These are phyloP conservation scores for Oligia latruncula DNA, from an alignment of 2,888 invertebrate species.

Conservation along the genomic window DNA sequence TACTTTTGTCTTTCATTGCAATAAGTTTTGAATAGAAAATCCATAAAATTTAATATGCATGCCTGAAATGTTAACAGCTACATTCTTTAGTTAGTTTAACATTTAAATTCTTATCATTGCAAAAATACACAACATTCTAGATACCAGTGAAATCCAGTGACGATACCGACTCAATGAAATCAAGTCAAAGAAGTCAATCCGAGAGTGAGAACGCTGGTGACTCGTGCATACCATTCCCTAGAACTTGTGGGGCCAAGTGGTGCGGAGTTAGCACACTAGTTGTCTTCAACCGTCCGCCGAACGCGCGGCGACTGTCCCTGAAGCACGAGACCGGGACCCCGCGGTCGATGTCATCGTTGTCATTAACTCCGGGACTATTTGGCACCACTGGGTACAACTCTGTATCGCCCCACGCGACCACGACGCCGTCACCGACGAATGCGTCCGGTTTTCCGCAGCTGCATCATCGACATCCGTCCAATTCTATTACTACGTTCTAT, in stretches of 20 bases:
- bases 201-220: conserved; percentile 91
- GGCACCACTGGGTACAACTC: conserved; percentile 81
- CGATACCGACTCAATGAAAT: conserved; percentile 87
- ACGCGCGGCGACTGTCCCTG: conserved; percentile 92
- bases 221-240: conserved; percentile 97
- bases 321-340: conserved; percentile 94
- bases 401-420: conserved; percentile 87
- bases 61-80: neutral
- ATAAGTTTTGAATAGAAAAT: neutral
- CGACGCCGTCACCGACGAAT: conserved; percentile 88
- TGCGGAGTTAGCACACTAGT: conserved; percentile 96
- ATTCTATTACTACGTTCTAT: conserved; percentile 94
- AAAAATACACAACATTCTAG: conserved; percentile 70
- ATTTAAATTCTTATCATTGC: conserved; percentile 5
- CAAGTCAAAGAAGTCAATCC: conserved; percentile 86
- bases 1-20: neutral
- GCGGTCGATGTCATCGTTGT: conserved; percentile 87
- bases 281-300: conserved; percentile 95
- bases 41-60: neutral
- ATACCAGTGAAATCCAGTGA: conserved; percentile 90
- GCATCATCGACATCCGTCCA: conserved; percentile 87
- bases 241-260: conserved; percentile 98
- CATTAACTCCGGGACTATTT: conserved; percentile 82
- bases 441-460: conserved; percentile 86
- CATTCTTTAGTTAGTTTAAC: neutral